Evolutionary conservation across 1,140 invertebrate species (phyloP).

Genomic region (Drosophila asahinai): DNA sequence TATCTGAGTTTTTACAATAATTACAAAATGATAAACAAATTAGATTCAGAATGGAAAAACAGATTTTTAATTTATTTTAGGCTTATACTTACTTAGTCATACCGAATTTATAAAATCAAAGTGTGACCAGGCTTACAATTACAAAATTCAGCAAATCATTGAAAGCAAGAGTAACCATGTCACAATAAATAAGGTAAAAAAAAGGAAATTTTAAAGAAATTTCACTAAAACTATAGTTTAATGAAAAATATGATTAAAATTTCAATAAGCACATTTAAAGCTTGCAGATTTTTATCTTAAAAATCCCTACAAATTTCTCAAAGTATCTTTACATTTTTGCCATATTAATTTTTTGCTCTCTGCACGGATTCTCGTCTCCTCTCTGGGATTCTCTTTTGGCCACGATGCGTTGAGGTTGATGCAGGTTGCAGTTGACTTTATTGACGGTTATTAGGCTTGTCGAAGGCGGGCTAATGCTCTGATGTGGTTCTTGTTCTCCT

Average conservation of each 20-base stretch:
- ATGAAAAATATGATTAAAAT: not conserved
- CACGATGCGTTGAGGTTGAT: slow-evolving; percentile 45
- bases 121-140: not conserved
- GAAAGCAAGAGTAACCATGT: not conserved
- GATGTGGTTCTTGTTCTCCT: slow-evolving; percentile 52
- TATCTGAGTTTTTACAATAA: too few relatives aligned
- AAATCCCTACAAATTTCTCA: not conserved
- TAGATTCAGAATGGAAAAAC: too few relatives aligned
- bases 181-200: not conserved
- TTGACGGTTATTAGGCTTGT: slow-evolving; percentile 84
- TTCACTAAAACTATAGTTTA: not conserved
- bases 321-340: not conserved
- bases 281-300: not conserved
- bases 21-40: too few relatives aligned
- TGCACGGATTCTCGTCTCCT: slow-evolving; percentile 12
- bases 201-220: not conserved
- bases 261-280: fast-evolving
- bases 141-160: too few relatives aligned
- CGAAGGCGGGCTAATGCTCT: slow-evolving; percentile 78
- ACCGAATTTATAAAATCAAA: not conserved
- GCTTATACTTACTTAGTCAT: not conserved
- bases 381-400: slow-evolving; percentile 9
- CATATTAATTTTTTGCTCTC: slow-evolving; percentile 11
- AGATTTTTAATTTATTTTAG: not conserved
- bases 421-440: slow-evolving; percentile 72